Percentiles rank a stretch among this genome's conserved stretches.
Evolutionary conservation across 2,888 invertebrate genomes (phyloP).

Genomic region (Macrophya annulata): DNA sequence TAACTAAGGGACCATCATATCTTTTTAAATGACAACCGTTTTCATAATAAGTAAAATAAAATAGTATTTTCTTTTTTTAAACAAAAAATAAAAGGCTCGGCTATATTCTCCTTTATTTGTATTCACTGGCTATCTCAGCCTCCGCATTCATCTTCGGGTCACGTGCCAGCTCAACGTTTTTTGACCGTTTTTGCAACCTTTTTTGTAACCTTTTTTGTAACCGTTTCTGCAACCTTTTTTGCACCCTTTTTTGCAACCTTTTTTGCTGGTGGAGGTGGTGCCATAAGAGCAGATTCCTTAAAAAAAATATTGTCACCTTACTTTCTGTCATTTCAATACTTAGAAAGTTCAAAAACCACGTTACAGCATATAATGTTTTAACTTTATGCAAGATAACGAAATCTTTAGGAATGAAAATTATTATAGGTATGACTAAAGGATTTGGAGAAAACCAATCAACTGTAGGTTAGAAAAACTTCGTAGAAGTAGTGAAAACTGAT

Average conservation of each 20-base stretch:
- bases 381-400: not conserved
- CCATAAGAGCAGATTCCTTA: not conserved
- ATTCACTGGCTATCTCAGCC: constrained; percentile 3
- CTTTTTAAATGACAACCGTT: not conserved
- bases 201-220: too few species aligned
- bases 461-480: not conserved
- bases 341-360: not conserved
- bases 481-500: not conserved
- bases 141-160: not conserved
- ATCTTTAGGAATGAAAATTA: not conserved
- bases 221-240: too few species aligned
- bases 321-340: not conserved
- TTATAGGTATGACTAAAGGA: not conserved
- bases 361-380: not conserved
- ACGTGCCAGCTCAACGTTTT: not conserved
- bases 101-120: not conserved
- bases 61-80: not conserved
- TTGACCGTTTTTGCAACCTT: too few species aligned
- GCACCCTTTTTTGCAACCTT: not conserved
- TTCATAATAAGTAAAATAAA: not conserved
- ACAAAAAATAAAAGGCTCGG: not conserved
- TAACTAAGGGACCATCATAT: not conserved
- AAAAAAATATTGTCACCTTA: not conserved
- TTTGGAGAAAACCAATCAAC: not conserved
- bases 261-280: not conserved